Evolutionary conservation across 2,113 vertebrate species (phyloP), one percentile per base, ranked within the genome.

Genomic region (Malurus cyaneus): DNA sequence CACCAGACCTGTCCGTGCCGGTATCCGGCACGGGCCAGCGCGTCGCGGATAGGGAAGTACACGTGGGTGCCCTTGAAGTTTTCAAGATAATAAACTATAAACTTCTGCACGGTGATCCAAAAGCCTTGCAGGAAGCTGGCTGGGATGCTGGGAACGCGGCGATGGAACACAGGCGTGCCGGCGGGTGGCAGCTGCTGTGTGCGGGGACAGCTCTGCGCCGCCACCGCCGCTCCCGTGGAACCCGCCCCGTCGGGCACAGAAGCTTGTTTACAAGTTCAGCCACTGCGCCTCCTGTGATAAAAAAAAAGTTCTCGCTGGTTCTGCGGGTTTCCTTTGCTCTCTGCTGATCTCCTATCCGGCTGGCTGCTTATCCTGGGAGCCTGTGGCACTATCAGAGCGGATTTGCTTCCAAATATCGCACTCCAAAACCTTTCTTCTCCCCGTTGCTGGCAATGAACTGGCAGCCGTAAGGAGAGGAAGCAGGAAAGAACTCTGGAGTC

Each of bases 141-240:
- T 8, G 5, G 14, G 44, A 19, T 80, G 36, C 54, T 42, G 15
- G 4, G 6, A 11, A 15, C 4, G 3, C 44, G 34, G 28, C 5
- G 32, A 6, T 3, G 15, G 29, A 42, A 25, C 12, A 0, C 1
- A 3, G 4, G 11, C 0, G 3, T 2, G 36, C 36, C 59, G 12
- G 81, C 3, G 2, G 7, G 6, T 2, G 53, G 57, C 60, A 14
- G n/a, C 9, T 17, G 46, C 46, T 65, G 14, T 0, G 2, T 18
- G 8, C 2, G 8, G 82, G 56, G 19, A 36, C 66, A 9, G 46
- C 71, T 26, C 44, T 9, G 59, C 77, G 0, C 18, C 53, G 28
- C 3, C 72, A 8, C 14, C 2, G 6, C 5, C 73, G 18, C 81
- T 25, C 5, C 1, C 2, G 2, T 15, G 66, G 57, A 76, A 12